Evolutionary conservation across 2,888 invertebrate species (phyloP), one percentile per base, ranked within the genome.

Genomic region (Coelogynopora nodosa): DNA sequence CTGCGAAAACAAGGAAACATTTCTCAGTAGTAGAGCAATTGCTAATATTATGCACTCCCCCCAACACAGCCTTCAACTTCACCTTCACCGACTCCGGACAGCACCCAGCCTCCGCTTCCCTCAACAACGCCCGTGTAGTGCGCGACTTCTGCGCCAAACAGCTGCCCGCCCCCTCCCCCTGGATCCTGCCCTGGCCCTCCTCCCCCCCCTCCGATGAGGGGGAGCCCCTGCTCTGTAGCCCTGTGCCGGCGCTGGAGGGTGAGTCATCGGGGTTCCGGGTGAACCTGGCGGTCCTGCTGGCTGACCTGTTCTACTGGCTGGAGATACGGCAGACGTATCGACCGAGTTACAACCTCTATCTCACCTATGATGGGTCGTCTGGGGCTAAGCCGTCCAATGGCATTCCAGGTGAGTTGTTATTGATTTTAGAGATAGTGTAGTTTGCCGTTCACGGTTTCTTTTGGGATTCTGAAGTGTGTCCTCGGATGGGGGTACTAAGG

Each of bases 271-370:
- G 49, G 5, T 74, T 74, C 27, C 18, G 74, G 23, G 10, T 23
- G 10, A 74, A 74, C 23, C 74, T 74, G 18, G 74, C 74, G 18
- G 74, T 26, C 2, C 18, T 74, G 5, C 23, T 74, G 23, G 74
- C 74, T 23, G 74, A 74, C 27, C 5, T 74, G 2, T 74, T 74
- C 74, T 74, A 74, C 23, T 74, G 74, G 74, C 74, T 74, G 74
- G 74, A 74, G 23, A 23, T 74, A 23, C 18, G 74, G 2, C 74
- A 74, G 23, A 74, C 74, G 2, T 74, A 74, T 23, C 74, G 74
- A 23, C 74, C 74, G 18, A 74, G 74, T 74, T 74, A 74, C 27
- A 74, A 74, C 74, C 74, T 74, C 27, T 74, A 74, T 26, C 27
- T 74, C 23, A 74, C 74, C 23, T 74, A 74, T 74, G 74, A 74